Conservation (phyloP, 2,113 vertebrate species). For the Phylloscopus trochiloides region DNA sequence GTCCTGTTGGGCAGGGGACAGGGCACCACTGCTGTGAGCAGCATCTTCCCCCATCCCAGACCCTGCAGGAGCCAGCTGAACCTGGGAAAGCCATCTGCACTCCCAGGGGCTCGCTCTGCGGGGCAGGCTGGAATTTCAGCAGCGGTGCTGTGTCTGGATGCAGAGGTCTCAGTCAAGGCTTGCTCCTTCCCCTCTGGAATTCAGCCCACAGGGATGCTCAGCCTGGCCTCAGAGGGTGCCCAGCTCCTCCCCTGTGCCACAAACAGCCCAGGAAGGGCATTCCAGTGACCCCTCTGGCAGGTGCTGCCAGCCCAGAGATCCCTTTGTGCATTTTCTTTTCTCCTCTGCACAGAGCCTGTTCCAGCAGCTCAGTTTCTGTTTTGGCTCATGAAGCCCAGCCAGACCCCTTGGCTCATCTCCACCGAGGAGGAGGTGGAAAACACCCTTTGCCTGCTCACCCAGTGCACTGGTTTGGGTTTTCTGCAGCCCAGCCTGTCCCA, state of each 20-base stretch:
- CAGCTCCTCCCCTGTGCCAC: neutral
- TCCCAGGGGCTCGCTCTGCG: neutral
- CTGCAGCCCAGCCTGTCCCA: neutral
- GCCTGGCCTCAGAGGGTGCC: neutral
- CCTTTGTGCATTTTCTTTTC: neutral
- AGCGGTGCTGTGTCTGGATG: neutral
- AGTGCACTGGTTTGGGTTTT: neutral
- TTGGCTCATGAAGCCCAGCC: conserved; percentile 25
- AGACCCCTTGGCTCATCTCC: conserved; percentile 56
- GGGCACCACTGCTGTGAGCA: rapidly evolving
- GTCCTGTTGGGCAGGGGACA: neutral
- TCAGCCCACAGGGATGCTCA: rapidly evolving
- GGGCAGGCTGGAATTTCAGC: neutral
- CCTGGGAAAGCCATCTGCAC: neutral
- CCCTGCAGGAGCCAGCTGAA: neutral
- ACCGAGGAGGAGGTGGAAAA: conserved; percentile 10
- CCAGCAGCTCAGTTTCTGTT: conserved; percentile 32
- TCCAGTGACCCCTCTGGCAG: neutral
- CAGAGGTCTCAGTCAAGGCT: neutral
- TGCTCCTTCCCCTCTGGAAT: neutral
- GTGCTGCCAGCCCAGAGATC: neutral
- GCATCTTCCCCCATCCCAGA: rapidly evolving
- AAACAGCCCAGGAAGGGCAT: neutral
- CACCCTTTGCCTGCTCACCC: conserved; percentile 6
- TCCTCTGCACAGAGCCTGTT: neutral